Percentiles rank a stretch among this genome's conserved stretches.
Conservation (phyloP, 2,113 vertebrate species). For the Leiothrix lutea region DNA sequence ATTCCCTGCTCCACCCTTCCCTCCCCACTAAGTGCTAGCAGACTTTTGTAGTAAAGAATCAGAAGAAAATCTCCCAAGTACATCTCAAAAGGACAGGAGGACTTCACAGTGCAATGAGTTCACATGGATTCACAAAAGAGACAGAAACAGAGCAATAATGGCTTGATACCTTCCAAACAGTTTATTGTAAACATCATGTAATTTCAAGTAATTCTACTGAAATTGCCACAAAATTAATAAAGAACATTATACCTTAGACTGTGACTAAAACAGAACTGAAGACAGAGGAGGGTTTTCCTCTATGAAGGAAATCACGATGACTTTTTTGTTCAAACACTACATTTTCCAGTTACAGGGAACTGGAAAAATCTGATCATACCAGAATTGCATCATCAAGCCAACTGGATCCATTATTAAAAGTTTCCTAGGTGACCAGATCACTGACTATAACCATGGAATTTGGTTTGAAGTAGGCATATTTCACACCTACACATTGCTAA, state of each 20-base stretch:
- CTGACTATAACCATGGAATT: not conserved
- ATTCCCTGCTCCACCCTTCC: not conserved
- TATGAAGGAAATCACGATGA: not conserved
- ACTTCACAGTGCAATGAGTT: not conserved
- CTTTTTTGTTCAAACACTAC: not conserved
- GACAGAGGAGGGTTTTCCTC: not conserved
- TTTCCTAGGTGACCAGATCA: constrained; percentile 20
- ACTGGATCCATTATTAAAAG: not conserved
- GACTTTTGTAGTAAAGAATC: not conserved
- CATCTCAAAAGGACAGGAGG: not conserved
- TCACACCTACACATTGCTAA: constrained; percentile 14
- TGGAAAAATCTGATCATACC: constrained; percentile 20
- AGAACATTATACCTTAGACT: not conserved
- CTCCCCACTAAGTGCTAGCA: not conserved
- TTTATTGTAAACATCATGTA: not conserved
- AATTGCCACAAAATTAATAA: not conserved
- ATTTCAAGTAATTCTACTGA: not conserved
- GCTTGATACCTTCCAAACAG: not conserved
- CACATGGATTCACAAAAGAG: not conserved
- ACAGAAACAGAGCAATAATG: not conserved
- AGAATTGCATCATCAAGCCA: not conserved
- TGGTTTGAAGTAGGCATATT: not conserved
- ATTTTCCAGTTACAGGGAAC: not conserved
- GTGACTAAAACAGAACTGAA: constrained; percentile 6
- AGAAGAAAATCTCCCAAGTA: not conserved